Conservation (phyloP, 2,113 vertebrate species). For the Brienomyrus brachyistius region DNA sequence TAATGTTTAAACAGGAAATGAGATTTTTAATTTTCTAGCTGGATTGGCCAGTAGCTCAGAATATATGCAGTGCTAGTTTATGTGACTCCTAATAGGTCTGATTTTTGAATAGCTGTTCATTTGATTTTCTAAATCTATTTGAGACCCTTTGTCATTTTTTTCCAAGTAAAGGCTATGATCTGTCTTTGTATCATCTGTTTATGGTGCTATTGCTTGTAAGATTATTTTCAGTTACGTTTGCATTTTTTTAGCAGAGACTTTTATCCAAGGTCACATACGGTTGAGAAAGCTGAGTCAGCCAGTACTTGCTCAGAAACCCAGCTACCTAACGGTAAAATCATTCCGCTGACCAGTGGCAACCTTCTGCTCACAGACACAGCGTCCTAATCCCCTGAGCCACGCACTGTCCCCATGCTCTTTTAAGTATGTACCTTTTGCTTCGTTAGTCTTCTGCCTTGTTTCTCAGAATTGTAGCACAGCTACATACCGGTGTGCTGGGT, state of each 20-base stretch:
- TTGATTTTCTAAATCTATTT: not conserved
- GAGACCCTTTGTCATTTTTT: not conserved
- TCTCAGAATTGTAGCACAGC: not conserved
- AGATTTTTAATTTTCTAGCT: not conserved
- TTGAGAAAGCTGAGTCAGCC: not conserved
- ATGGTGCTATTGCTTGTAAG: not conserved
- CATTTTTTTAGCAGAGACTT: not conserved
- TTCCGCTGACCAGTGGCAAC: not conserved
- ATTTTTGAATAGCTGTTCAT: not conserved
- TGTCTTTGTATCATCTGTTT: not conserved
- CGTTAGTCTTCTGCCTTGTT: not conserved
- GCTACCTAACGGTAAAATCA: not conserved
- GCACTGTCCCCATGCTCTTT: not conserved
- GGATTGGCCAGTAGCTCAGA: not conserved
- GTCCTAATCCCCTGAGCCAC: not conserved
- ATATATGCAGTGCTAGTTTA: not conserved
- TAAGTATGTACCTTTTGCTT: not conserved
- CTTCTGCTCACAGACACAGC: not conserved
- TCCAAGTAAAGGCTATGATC: not conserved
- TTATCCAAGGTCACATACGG: not conserved
- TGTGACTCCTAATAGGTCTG: not conserved
- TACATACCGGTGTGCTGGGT: not conserved
- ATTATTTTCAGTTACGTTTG: not conserved
- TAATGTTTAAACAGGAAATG: not conserved
- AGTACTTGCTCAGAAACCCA: not conserved